Percentiles rank a stretch among this genome's conserved stretches.
phyloP scores from a whole-genome alignment of 1,140 invertebrate species.

The Marisa cornuarietis region DNA sequence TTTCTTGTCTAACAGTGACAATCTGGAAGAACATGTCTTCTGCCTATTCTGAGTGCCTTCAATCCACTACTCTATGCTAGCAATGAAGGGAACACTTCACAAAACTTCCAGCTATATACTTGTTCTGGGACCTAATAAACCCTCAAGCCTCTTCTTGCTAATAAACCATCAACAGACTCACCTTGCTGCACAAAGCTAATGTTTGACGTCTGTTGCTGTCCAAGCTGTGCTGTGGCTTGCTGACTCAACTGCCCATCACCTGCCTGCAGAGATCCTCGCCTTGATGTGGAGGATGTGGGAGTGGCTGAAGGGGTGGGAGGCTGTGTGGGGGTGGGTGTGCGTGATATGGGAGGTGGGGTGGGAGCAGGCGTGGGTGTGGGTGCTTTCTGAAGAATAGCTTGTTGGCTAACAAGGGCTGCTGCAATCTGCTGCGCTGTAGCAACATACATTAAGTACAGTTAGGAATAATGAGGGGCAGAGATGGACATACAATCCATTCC shows the following conservation, averaged over 20 bases:
- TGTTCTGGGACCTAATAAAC: too few species aligned
- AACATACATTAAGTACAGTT: not conserved
- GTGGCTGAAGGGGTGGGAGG: conserved; percentile 36
- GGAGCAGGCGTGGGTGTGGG: conserved; percentile 44
- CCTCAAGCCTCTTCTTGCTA: too few species aligned
- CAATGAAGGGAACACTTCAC: too few species aligned
- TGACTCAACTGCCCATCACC: conserved; percentile 11
- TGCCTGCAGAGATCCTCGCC: conserved; percentile 36
- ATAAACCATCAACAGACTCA: not conserved
- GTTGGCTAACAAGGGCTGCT: conserved; percentile 13
- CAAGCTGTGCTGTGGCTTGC: conserved; percentile 29
- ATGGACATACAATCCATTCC: too few species aligned
- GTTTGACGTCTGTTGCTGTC: conserved; percentile 20
- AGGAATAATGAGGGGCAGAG: too few species aligned
- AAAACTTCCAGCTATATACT: too few species aligned
- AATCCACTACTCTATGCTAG: too few species aligned
- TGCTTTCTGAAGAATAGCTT: conserved; percentile 32
- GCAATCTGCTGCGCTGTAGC: conserved; percentile 36
- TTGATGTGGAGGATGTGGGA: conserved; percentile 17
- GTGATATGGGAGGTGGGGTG: conserved; percentile 34
- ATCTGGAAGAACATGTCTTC: too few species aligned
- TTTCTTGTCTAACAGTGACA: too few species aligned
- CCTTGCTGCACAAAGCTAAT: conserved; percentile 20
- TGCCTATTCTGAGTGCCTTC: too few species aligned
- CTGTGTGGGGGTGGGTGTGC: conserved; percentile 41